Percentiles rank a stretch among this genome's conserved stretches.
Evolutionary conservation across 1,140 invertebrate genomes (phyloP).

Genomic region (Danaus melanippus): DNA sequence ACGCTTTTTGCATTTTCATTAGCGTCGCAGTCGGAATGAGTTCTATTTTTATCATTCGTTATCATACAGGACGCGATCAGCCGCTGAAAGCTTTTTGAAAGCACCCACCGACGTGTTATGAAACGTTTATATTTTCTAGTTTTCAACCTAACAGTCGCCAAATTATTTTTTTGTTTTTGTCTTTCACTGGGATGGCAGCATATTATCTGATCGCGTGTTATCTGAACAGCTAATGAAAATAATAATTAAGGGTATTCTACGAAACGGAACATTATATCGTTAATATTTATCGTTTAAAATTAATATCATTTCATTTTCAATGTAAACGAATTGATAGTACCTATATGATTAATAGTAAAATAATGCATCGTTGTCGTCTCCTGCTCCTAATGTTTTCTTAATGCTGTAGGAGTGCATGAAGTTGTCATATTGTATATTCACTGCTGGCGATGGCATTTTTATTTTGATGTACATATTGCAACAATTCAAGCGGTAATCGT

Average conservation of each 20-base stretch:
- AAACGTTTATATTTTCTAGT: constrained; percentile 47
- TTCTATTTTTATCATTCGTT: constrained; percentile 23
- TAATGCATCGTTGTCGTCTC: constrained; percentile 47
- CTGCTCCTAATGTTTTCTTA: constrained; percentile 64
- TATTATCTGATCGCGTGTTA: no score
- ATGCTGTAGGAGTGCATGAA: constrained; percentile 46
- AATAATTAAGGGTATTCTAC: no score
- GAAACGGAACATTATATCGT: no score
- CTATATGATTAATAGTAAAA: constrained; percentile 42
- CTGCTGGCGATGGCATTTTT: constrained; percentile 34
- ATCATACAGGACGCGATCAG: constrained; percentile 48
- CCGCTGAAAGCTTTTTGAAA: constrained; percentile 66
- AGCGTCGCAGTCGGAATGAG: no score
- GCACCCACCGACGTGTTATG: constrained; percentile 49
- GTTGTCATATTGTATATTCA: constrained; percentile 58
- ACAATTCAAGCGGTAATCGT: constrained; percentile 18
- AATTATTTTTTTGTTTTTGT: no score
- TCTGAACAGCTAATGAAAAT: no score
- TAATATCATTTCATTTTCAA: constrained; percentile 12
- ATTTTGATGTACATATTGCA: constrained; percentile 14
- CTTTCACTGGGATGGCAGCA: no score
- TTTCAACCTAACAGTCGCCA: constrained; percentile 12
- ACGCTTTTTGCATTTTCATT: no score
- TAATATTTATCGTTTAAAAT: neutral
- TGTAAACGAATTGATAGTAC: constrained; percentile 41